Conservation (phyloP, 2,113 vertebrate species). For the Cyprinodon tularosa region DNA sequence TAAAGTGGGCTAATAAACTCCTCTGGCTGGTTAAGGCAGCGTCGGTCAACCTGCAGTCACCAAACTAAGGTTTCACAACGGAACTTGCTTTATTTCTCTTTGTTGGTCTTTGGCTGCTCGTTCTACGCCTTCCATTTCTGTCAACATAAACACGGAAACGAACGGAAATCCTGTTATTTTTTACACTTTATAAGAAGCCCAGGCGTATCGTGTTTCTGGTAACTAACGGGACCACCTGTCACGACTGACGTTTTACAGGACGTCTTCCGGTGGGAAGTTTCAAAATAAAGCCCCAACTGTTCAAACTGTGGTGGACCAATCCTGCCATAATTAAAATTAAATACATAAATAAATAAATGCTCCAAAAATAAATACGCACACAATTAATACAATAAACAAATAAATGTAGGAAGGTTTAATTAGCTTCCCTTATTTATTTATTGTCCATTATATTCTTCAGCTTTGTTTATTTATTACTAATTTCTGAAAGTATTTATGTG, state of each 20-base stretch:
- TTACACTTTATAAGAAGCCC: neutral
- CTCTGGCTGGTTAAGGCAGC: neutral
- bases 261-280: constrained; percentile 31
- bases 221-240: neutral
- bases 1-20: constrained; percentile 22
- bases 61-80: neutral
- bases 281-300: constrained; percentile 42
- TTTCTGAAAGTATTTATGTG: too few species aligned
- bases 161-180: neutral
- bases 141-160: neutral
- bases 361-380: too few species aligned
- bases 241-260: neutral
- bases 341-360: too few species aligned
- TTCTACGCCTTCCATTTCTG: too few species aligned
- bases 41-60: neutral
- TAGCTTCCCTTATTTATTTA: too few species aligned
- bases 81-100: neutral
- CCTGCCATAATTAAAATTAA: too few species aligned
- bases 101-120: neutral
- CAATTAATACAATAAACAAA: too few species aligned
- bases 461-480: too few species aligned
- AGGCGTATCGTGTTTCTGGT: neutral
- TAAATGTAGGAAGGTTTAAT: too few species aligned
- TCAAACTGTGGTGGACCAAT: neutral
- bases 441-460: too few species aligned